Evolutionary conservation across 2,888 invertebrate genomes (phyloP), one percentile per base, ranked within the genome.

Genomic region (Molorchus minor): DNA sequence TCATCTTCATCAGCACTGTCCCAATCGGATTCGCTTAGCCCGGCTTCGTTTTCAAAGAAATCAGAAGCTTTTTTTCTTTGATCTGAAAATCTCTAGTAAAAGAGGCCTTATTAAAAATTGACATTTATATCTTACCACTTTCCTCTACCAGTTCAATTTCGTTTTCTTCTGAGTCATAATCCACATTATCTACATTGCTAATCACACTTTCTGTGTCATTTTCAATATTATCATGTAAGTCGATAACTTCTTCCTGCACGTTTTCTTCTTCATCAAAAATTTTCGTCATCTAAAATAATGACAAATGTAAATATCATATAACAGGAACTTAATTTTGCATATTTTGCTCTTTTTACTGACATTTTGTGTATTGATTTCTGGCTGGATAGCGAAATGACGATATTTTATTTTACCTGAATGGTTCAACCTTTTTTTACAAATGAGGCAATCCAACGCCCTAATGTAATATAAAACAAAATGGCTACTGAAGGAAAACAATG

Each of bases 1-100:
- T 94, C 93, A 78, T 95, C 93, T 79, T 93, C 96, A 74, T 95
- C 95, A 0, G 88, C 94, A 41, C 93, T 93, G 0, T 88, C 93
- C 88, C 91, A 93, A 67, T 95, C 95, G 1, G 92, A 93, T 74
- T 95, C 96, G 0, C 94, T 94, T 25, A 97, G 80, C 74, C 96
- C 96, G 0, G 96, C 96, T 81, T 97, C 96, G 33, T 89, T 86
- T 68, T 97, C 96, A 52, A 96, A 84, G 82, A 94, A 97, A 47
- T 91, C 90, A 0, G 83, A 79, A 0, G 85, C 84, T 46, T 86
- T 85, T 17, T 41, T 25, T 12, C 5, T 33, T n/a, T 5, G 33
- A 3, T 33, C 10, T 5, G 12, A 33, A 33, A 33, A 10, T n/a
- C 15, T 40, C 33, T 47, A 19, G 58, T 56, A 47, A 12, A 56